A percentile compares a stretch with the other conserved stretches of the same genome.
Evolutionary conservation across 2,888 invertebrate genomes (phyloP).

Genomic region (Epinotia nisella): DNA sequence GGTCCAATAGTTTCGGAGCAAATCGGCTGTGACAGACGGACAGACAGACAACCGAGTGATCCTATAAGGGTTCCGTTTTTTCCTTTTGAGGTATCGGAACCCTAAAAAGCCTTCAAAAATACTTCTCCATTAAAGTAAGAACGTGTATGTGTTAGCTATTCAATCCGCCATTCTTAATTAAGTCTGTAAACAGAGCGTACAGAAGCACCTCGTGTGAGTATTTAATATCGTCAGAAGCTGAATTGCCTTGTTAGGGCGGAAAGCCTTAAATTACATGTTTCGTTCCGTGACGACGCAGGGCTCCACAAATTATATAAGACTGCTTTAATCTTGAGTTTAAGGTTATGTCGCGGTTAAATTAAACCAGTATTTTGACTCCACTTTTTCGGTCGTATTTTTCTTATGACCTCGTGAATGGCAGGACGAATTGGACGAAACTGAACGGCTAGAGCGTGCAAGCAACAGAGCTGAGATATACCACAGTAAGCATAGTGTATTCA

Average conservation of each 20-base stretch:
- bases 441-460: not conserved
- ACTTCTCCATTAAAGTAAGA: slow-evolving; percentile 4
- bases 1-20: no score
- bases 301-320: slow-evolving; percentile 49
- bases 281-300: slow-evolving; percentile 49
- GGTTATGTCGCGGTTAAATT: not conserved
- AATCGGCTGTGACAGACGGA: no score
- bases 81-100: no score
- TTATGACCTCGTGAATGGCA: no score
- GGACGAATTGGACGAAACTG: not conserved
- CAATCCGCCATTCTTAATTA: slow-evolving; percentile 35
- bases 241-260: slow-evolving; percentile 67
- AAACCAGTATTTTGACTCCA: not conserved
- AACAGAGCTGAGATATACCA: not conserved
- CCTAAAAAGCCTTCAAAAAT: not conserved
- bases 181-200: slow-evolving; percentile 46
- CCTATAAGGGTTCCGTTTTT: no score
- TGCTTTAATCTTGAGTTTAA: slow-evolving; percentile 35
- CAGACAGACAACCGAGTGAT: no score
- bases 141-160: not conserved
- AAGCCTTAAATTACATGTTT: slow-evolving; percentile 57
- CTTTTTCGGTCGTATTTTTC: not conserved
- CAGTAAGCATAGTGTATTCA: not conserved
- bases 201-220: slow-evolving; percentile 50
- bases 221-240: slow-evolving; percentile 65